Evolutionary conservation across 1,140 invertebrate species (phyloP), one percentile per base, ranked within the genome.

Genomic region (Hyphantria cunea): DNA sequence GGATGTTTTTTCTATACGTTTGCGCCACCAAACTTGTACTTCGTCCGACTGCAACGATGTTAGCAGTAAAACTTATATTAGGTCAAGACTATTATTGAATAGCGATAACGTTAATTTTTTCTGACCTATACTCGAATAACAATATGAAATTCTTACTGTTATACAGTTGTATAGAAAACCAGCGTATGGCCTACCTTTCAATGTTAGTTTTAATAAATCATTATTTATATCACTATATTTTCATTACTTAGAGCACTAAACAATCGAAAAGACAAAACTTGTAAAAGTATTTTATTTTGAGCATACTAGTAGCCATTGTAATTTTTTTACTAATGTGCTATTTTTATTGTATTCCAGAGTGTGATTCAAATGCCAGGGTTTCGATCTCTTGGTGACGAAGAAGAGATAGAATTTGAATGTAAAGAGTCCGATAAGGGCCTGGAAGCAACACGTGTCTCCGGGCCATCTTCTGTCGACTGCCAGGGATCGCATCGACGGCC

Each of bases 311-410:
- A n/a, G n/a, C n/a, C n/a, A n/a, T n/a, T n/a, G n/a, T n/a, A n/a
- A n/a, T n/a, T 25, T 25, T 25, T 37, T 37, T 37, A 4, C 34
- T 4, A 37, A 37, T 25, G 17, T 25, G n/a, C 17, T 25, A 25
- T 25, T 25, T 25, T 25, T 47, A 2, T 50, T 56, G 53, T 15
- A 51, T 89, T 92, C 63, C 92, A 98, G 96, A 96, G 96, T 70
- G 96, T 97, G 11, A 97, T 98, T 69, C 94, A 96, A 87, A 97
- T 97, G 95, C 89, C 92, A 44, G 97, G 97, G 0, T 98, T 98
- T 82, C 93, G 96, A 45, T 97, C 96, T 54, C 89, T 97, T 63
- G 96, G 95, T 1, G 96, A 97, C 73, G 95, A 96, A 14, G 96
- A 98, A 86, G 93, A 94, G 71, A 95, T 97, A 6, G 96, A 97